phyloP scores from a whole-genome alignment of 2,797 vertebrate genomes.

The Onychomys leucogaster region DNA sequence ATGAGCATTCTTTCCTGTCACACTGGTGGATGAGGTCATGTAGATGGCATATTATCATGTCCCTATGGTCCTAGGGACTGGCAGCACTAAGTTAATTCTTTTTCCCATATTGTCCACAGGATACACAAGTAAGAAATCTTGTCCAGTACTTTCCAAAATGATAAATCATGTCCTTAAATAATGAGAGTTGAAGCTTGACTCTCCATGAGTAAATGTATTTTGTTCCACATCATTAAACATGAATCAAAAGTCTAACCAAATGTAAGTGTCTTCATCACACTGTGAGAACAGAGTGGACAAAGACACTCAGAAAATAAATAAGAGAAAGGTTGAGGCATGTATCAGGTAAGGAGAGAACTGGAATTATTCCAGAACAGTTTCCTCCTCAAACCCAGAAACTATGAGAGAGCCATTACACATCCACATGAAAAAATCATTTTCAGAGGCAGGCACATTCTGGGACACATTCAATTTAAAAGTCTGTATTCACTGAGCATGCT shows the following conservation, averaged over 20 bases:
- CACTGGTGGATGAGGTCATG: not conserved
- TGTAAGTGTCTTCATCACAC: not conserved
- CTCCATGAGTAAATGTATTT: not conserved
- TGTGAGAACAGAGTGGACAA: not conserved
- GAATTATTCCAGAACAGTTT: not conserved
- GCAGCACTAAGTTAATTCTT: not conserved
- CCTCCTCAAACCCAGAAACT: not conserved
- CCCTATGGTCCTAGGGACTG: not conserved
- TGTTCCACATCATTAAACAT: not conserved
- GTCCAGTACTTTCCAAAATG: not conserved
- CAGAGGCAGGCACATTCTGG: not conserved
- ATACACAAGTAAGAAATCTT: not conserved
- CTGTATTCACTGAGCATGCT: not conserved
- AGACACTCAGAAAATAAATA: not conserved
- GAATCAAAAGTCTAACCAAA: not conserved
- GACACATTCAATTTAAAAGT: not conserved
- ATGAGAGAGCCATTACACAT: not conserved
- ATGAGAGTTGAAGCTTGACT: not conserved
- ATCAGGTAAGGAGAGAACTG: not conserved
- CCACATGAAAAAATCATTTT: not conserved
- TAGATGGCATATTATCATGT: not conserved
- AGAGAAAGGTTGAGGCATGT: not conserved
- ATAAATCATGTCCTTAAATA: constrained; percentile 20
- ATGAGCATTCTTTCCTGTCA: not conserved
- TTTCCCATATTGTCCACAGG: not conserved